Conservation (phyloP, 2,113 vertebrate genomes). For the Tychaedon coryphoeus region DNA sequence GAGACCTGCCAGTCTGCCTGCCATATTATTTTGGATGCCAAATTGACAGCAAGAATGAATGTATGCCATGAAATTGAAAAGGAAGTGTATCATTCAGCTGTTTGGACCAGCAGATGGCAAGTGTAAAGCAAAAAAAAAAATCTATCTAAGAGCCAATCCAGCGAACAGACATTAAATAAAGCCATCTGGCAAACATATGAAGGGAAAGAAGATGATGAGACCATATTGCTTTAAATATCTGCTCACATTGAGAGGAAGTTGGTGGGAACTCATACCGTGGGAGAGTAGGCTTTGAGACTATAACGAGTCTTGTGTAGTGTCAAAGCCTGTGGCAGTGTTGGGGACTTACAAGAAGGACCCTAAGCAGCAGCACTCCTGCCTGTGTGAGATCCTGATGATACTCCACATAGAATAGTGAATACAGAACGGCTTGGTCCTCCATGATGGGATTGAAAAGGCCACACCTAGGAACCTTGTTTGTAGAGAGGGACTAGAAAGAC, state of each 20-base stretch:
- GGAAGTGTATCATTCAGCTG: constrained; percentile 12
- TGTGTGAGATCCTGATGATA: not conserved
- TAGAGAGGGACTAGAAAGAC: not conserved
- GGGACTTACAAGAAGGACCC: not conserved
- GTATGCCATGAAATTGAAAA: not conserved
- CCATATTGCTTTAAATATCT: constrained; percentile 4
- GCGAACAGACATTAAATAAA: constrained; percentile 33
- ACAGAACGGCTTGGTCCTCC: not conserved
- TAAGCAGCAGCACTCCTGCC: not conserved
- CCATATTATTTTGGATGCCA: not conserved
- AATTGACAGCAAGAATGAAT: constrained; percentile 11
- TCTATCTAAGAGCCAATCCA: not conserved
- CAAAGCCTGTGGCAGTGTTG: not conserved
- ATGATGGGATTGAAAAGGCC: not conserved
- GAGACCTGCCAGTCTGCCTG: not conserved
- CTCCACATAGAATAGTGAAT: not conserved
- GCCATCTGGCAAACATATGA: constrained; percentile 20
- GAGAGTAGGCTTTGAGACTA: not conserved
- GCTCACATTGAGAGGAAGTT: not conserved
- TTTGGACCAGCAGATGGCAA: constrained; percentile 57
- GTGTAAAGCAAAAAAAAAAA: not conserved
- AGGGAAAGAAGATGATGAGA: not conserved
- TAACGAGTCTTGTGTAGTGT: not conserved
- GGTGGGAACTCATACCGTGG: not conserved
- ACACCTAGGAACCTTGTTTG: not conserved